Percentiles rank a stretch among this genome's conserved stretches.
Conservation (phyloP, 2,113 vertebrate genomes). For the Todiramphus saurophagus region DNA sequence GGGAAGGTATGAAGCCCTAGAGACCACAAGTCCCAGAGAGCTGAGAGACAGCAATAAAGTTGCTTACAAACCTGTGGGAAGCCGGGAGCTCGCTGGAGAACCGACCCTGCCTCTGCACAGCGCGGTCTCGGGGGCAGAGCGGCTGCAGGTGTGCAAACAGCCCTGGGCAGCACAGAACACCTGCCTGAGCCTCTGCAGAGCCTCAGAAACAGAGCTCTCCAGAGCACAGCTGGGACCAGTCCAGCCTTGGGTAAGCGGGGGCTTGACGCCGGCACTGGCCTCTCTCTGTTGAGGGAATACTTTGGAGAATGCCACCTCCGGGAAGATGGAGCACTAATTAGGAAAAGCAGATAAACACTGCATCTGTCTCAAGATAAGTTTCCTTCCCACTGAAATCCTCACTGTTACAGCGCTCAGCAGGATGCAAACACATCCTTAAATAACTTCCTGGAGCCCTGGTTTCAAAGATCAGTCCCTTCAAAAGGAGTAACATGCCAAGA, state of each 20-base stretch:
- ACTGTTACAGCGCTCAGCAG: slow-evolving; percentile 1
- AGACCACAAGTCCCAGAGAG: background rate
- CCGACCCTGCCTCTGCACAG: background rate
- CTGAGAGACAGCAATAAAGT: background rate
- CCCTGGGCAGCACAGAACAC: background rate
- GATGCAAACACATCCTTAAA: slow-evolving; percentile 38
- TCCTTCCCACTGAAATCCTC: slow-evolving; percentile 18
- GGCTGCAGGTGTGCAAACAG: background rate
- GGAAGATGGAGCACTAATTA: background rate
- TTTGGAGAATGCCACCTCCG: background rate
- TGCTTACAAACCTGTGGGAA: background rate
- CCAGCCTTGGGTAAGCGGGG: background rate
- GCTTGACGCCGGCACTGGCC: background rate
- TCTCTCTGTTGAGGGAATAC: background rate
- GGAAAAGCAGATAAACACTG: background rate
- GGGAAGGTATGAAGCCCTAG: background rate
- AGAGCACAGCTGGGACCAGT: background rate
- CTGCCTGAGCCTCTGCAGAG: background rate
- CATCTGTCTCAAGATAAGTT: background rate
- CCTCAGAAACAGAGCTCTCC: background rate
- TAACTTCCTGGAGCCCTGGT: background rate
- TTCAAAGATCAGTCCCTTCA: slow-evolving; percentile 29
- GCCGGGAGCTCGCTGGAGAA: background rate
- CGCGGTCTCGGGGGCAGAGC: background rate
- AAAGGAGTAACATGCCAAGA: background rate